Conservation (phyloP, 2,888 invertebrate species). For the Empis livida region DNA sequence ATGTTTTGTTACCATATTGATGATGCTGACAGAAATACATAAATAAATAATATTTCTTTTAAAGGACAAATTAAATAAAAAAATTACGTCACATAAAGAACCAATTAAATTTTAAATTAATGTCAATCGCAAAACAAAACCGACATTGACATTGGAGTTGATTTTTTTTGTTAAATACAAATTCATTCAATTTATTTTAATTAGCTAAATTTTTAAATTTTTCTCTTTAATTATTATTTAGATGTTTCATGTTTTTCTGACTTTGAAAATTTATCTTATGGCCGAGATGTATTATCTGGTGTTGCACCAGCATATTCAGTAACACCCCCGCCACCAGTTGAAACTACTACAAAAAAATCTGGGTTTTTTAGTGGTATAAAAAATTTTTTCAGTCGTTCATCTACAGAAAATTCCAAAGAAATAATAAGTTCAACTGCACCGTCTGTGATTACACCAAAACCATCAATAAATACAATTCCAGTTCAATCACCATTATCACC, state of each 20-base stretch:
- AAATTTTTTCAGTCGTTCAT: slow-evolving; percentile 22
- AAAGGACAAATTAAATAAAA: too few species aligned
- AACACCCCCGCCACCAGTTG: slow-evolving; percentile 20
- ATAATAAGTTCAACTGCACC: slow-evolving; percentile 9
- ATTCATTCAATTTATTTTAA: too few species aligned
- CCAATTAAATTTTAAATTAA: too few species aligned
- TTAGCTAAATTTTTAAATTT: neutral
- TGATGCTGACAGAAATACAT: too few species aligned
- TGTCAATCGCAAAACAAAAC: too few species aligned
- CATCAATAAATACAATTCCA: neutral
- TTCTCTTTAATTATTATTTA: neutral
- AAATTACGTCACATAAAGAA: too few species aligned
- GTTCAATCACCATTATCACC: slow-evolving; percentile 8
- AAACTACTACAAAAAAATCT: slow-evolving; percentile 23
- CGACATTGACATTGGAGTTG: too few species aligned
- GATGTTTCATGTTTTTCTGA: neutral
- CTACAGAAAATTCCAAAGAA: slow-evolving; percentile 13
- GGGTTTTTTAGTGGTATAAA: slow-evolving; percentile 28
- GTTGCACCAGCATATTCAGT: neutral
- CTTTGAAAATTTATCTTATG: slow-evolving; percentile 1
- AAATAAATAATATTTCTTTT: too few species aligned
- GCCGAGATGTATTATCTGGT: neutral
- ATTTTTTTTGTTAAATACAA: too few species aligned
- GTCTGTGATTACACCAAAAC: slow-evolving; percentile 1
- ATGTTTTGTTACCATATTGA: too few species aligned